Percentiles rank a stretch among this genome's conserved stretches.
phyloP scores from a whole-genome alignment of 1,140 invertebrate genomes.

The Littorina saxatilis region DNA sequence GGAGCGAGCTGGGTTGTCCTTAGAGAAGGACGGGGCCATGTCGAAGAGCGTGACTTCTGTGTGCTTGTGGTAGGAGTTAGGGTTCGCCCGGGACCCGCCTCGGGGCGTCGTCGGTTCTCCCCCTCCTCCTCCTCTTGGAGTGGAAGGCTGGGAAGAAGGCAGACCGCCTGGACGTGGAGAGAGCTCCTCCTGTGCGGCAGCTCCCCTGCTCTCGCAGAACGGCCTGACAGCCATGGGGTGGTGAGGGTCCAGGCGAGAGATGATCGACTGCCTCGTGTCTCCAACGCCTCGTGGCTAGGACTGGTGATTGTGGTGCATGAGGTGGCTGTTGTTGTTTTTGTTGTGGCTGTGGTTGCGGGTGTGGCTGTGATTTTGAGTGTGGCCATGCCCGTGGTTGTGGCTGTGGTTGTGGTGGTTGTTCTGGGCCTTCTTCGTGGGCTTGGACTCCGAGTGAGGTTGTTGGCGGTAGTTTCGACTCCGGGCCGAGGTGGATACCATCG shows the following conservation, averaged over 20 bases:
- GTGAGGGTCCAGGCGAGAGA: slow-evolving; percentile 19
- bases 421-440: not conserved
- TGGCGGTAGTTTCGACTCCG: slow-evolving; percentile 27
- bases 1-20: not conserved
- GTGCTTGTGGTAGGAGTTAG: not conserved
- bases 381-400: not conserved
- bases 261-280: slow-evolving; percentile 26
- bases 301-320: not conserved
- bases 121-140: slow-evolving; percentile 20
- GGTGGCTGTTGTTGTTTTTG: not conserved
- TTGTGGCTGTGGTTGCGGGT: not conserved
- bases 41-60: slow-evolving; percentile 28
- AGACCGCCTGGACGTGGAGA: no score
- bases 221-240: slow-evolving; percentile 21
- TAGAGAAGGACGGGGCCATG: slow-evolving; percentile 17
- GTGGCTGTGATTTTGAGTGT: not conserved
- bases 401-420: not conserved
- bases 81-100: not conserved
- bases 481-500: not conserved
- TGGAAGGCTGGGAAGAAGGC: slow-evolving; percentile 20
- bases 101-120: no score
- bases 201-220: slow-evolving; percentile 21
- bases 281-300: not conserved
- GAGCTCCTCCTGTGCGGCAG: slow-evolving; percentile 21
- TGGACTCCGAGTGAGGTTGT: slow-evolving; percentile 11